phyloP scores from a whole-genome alignment of 2,113 vertebrate species.

The Falco punctatus region DNA sequence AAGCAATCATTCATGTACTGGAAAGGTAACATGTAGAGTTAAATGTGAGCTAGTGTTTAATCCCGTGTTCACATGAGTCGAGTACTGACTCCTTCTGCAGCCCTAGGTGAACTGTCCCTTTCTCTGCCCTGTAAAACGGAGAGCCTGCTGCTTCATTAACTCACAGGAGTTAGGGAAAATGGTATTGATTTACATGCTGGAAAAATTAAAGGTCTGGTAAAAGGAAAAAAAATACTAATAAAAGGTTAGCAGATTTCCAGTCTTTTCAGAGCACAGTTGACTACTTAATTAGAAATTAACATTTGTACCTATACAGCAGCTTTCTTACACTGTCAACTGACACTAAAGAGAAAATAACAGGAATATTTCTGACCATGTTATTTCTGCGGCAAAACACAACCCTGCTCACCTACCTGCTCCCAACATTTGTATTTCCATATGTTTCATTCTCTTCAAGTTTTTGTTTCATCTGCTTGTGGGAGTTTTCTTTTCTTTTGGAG shows the following conservation, averaged over 20 bases:
- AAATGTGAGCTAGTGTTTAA: not conserved
- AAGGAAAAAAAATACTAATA: not conserved
- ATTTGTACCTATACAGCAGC: not conserved
- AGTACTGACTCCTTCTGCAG: not conserved
- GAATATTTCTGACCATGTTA: not conserved
- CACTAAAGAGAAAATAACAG: not conserved
- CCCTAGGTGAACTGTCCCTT: not conserved
- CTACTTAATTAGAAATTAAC: not conserved
- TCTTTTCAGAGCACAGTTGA: not conserved
- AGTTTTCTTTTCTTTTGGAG: constrained; percentile 64
- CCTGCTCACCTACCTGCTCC: not conserved
- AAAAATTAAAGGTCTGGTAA: not conserved
- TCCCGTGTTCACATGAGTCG: not conserved
- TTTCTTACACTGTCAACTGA: not conserved
- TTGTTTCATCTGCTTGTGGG: constrained; percentile 57
- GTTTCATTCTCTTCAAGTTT: constrained; percentile 52
- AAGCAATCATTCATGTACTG: not conserved
- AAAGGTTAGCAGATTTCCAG: not conserved
- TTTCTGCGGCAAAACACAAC: constrained; percentile 36
- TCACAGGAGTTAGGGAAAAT: not conserved
- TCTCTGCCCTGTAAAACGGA: not conserved
- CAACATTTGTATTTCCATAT: not conserved
- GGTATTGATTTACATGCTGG: not conserved
- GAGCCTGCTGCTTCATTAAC: not conserved
- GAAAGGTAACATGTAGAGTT: not conserved